phyloP scores from a whole-genome alignment of 2,888 invertebrate species.

The Caenorhabditis sp. region DNA sequence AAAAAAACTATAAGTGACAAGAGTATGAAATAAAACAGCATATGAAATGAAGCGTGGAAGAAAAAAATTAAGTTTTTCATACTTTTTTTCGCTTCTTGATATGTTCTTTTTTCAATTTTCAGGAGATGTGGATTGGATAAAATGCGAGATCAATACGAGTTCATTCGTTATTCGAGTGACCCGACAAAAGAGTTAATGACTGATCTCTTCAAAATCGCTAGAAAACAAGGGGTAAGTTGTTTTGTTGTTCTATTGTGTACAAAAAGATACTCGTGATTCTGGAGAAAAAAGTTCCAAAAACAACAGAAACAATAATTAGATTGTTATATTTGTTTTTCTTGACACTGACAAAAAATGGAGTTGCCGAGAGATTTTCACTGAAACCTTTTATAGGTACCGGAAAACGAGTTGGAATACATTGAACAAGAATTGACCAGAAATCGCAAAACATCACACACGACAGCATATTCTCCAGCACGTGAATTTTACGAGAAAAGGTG shows the following conservation, averaged over 20 bases:
- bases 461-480: slow-evolving; percentile 53
- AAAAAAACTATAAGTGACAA: neutral
- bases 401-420: slow-evolving; percentile 47
- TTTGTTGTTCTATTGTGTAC: neutral
- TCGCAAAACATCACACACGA: slow-evolving; percentile 58
- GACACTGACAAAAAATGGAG: neutral
- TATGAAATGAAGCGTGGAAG: neutral
- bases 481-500: slow-evolving; percentile 41
- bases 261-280: neutral
- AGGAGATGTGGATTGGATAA: slow-evolving; percentile 60
- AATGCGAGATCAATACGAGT: slow-evolving; percentile 42
- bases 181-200: slow-evolving; percentile 37
- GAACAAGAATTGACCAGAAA: slow-evolving; percentile 41
- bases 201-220: slow-evolving; percentile 38
- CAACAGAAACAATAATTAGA: neutral
- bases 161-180: slow-evolving; percentile 54
- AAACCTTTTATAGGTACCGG: slow-evolving; percentile 39
- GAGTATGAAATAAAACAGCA: neutral
- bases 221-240: slow-evolving; percentile 42
- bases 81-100: neutral
- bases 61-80: neutral
- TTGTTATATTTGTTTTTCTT: neutral
- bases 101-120: slow-evolving; percentile 25
- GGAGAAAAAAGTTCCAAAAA: neutral
- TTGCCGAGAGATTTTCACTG: neutral